A percentile compares a stretch with the other conserved stretches of the same genome.
These are phyloP conservation scores for Eretmocerus hayati DNA, from an alignment of 2,888 invertebrate genomes.

Conservation along the genomic window DNA sequence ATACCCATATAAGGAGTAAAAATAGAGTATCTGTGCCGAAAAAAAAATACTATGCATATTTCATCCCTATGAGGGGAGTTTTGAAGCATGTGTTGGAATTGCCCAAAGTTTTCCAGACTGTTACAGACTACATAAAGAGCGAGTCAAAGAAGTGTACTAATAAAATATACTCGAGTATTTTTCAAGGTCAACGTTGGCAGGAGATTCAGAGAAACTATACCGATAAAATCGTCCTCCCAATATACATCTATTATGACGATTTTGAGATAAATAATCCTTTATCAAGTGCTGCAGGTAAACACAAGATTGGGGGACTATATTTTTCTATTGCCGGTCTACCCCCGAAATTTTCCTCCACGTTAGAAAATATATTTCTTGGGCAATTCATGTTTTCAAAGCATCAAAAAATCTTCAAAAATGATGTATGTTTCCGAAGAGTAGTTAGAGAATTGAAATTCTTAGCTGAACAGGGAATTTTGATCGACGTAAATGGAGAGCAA, in stretches of 20 bases:
- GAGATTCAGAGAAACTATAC: slow-evolving; percentile 3
- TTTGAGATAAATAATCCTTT: slow-evolving; percentile 13
- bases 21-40: not conserved
- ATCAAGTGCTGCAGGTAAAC: slow-evolving; percentile 5
- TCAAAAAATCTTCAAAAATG: not conserved
- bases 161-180: slow-evolving; percentile 12
- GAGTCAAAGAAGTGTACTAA: not conserved
- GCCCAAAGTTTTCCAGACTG: not conserved
- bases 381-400: slow-evolving; percentile 5
- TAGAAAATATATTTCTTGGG: slow-evolving; percentile 11
- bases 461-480: not conserved
- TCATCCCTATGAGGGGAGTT: not conserved
- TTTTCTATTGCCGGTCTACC: slow-evolving; percentile 13
- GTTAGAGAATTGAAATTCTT: not conserved
- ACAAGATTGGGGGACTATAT: slow-evolving; percentile 17
- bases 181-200: slow-evolving; percentile 11
- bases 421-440: not conserved
- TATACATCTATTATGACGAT: slow-evolving; percentile 14
- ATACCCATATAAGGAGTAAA: not conserved
- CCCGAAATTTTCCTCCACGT: slow-evolving; percentile 9
- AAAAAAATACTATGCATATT: not conserved
- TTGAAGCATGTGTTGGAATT: not conserved
- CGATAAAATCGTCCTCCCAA: slow-evolving; percentile 13
- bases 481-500: not conserved
- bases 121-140: not conserved